Evolutionary conservation across 2,888 invertebrate genomes (phyloP).

Genomic region (Priocnemis perturbator): DNA sequence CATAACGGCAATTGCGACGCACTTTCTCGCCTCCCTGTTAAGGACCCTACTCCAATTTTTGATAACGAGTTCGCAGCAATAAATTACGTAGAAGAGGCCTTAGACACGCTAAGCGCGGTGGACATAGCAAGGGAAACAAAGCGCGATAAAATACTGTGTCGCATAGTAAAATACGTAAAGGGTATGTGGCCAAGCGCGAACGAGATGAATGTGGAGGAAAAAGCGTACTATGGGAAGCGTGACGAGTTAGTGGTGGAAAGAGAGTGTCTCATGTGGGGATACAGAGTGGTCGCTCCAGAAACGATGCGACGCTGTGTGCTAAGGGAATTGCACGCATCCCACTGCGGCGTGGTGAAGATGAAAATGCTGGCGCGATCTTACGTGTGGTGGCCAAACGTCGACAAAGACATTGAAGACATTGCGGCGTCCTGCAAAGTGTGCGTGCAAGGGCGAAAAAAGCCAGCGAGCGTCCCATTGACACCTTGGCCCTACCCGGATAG

Average conservation of each 20-base stretch:
- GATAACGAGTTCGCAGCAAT: too few species aligned
- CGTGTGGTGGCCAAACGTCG: conserved; percentile 44
- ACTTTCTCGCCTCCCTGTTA: background rate
- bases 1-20: too few species aligned
- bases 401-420: conserved; percentile 7
- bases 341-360: conserved; percentile 47
- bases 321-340: conserved; percentile 33
- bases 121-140: conserved; percentile 26
- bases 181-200: too few species aligned
- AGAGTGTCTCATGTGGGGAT: conserved; percentile 35
- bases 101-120: conserved; percentile 18
- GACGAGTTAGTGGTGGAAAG: conserved; percentile 30
- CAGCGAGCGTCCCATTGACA: too few species aligned
- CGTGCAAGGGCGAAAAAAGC: too few species aligned
- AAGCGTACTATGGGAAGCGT: conserved; percentile 10
- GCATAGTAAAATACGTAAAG: conserved; percentile 26
- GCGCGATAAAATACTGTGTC: conserved; percentile 20
- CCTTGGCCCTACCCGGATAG: too few species aligned
- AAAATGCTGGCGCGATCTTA: conserved; percentile 44
- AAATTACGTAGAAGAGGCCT: conserved; percentile 19
- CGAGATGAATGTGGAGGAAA: conserved; percentile 9
- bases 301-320: conserved; percentile 11
- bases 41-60: conserved; percentile 1
- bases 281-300: conserved; percentile 27
- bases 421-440: conserved; percentile 34